A percentile compares a stretch with the other conserved stretches of the same genome.
phyloP scores from a whole-genome alignment of 2,113 vertebrate species.

The Zosterops pallidus region DNA sequence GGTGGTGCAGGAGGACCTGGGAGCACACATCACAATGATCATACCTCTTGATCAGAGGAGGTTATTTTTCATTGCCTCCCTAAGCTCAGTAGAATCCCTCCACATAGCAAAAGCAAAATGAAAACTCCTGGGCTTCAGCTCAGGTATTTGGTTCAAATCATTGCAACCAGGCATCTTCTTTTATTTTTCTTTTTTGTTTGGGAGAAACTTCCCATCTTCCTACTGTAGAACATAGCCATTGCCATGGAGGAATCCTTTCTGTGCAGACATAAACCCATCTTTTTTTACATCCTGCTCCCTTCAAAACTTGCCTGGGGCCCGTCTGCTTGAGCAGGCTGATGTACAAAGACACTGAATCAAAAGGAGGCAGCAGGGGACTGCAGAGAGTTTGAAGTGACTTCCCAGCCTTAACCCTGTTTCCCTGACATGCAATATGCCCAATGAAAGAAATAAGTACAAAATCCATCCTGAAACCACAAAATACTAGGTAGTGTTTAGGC shows the following conservation, averaged over 20 bases:
- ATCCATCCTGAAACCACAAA: background rate
- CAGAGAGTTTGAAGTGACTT: background rate
- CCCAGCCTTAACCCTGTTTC: background rate
- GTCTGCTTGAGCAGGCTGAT: background rate
- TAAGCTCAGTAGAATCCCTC: background rate
- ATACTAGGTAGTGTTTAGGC: background rate
- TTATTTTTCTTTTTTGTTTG: background rate
- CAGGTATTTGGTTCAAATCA: background rate
- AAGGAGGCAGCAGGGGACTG: background rate
- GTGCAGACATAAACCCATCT: background rate
- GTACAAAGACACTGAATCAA: background rate
- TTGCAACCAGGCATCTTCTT: background rate
- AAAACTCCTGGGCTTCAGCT: background rate
- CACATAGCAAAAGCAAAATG: background rate
- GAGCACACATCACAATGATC: accelerated
- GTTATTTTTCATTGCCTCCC: background rate
- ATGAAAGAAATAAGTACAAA: background rate
- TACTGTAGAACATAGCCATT: background rate
- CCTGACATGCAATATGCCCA: background rate
- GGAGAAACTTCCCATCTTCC: background rate
- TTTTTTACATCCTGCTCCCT: background rate
- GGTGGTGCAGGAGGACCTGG: background rate
- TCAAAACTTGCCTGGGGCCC: background rate
- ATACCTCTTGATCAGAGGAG: background rate
- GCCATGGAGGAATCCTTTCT: background rate